Evolutionary conservation across 2,888 invertebrate species (phyloP).

Genomic region (Calameuta filiformis): DNA sequence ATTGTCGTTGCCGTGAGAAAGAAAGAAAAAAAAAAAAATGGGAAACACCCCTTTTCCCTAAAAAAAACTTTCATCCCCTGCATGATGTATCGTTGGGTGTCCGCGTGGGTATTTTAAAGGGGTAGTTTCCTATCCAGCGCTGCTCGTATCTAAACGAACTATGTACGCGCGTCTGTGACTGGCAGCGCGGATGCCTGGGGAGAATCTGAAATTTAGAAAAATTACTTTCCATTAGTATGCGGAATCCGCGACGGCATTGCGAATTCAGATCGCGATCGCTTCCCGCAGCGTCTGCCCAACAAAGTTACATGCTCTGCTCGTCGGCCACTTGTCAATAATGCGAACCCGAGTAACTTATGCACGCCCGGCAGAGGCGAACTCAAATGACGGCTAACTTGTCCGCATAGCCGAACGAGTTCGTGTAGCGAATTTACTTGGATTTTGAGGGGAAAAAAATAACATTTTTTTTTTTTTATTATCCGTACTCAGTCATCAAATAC

Average conservation of each 20-base stretch:
- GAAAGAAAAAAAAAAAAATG: too few relatives aligned
- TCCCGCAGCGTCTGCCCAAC: slow-evolving; percentile 26
- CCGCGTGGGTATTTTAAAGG: background rate
- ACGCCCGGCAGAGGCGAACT: slow-evolving; percentile 8
- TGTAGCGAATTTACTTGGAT: background rate
- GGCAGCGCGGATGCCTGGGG: background rate
- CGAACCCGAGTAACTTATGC: slow-evolving; percentile 20
- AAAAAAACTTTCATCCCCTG: too few relatives aligned
- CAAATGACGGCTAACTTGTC: slow-evolving; percentile 11
- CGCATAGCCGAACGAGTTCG: background rate
- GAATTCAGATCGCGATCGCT: slow-evolving; percentile 44
- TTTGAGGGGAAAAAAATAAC: too few relatives aligned
- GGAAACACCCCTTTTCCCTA: too few relatives aligned
- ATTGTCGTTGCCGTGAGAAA: too few relatives aligned
- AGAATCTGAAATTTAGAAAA: slow-evolving; percentile 38
- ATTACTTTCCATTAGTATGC: slow-evolving; percentile 51
- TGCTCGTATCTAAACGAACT: background rate
- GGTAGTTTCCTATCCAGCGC: background rate
- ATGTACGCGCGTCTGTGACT: background rate
- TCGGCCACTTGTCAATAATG: slow-evolving; percentile 50
- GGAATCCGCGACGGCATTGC: slow-evolving; percentile 38
- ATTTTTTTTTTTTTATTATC: too few relatives aligned
- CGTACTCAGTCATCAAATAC: too few relatives aligned
- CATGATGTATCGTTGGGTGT: too few relatives aligned
- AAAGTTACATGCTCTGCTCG: slow-evolving; percentile 40